A percentile compares a stretch with the other conserved stretches of the same genome.
Evolutionary conservation across 2,888 invertebrate species (phyloP).

Genomic region (Parapristionchus giblindavisi): DNA sequence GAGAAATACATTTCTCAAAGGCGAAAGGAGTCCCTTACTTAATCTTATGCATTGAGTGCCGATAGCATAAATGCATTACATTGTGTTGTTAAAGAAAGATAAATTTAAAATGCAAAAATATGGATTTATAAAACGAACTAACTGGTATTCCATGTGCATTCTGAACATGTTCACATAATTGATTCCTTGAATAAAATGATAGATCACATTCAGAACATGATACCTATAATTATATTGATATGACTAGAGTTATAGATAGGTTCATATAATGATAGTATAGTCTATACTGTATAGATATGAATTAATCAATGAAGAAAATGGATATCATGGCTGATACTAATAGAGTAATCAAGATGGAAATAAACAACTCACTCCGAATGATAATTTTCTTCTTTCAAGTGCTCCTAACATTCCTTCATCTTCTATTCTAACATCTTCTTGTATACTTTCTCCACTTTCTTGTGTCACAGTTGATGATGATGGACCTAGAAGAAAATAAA

Average conservation of each 20-base stretch:
- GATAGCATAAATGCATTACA: no score
- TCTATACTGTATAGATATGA: background rate
- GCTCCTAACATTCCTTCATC: background rate
- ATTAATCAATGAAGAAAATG: background rate
- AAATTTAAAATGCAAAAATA: background rate
- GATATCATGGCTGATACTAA: background rate
- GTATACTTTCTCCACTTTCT: background rate
- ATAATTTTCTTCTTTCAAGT: background rate
- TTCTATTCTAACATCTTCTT: conserved; percentile 14
- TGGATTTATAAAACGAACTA: no score
- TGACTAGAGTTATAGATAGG: background rate
- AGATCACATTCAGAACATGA: conserved; percentile 27
- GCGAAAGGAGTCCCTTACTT: background rate
- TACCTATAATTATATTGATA: background rate
- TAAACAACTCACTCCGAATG: conserved; percentile 5
- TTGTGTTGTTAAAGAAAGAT: no score
- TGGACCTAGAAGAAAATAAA: background rate
- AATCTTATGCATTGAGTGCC: no score
- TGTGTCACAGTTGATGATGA: background rate
- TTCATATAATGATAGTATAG: background rate
- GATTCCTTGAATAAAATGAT: conserved; percentile 4
- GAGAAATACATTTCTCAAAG: background rate
- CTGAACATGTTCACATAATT: conserved; percentile 1
- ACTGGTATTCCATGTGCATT: conserved; percentile 31
- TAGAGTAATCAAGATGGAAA: background rate